phyloP scores from a whole-genome alignment of 2,888 invertebrate genomes.

The Gerris lacustris region DNA sequence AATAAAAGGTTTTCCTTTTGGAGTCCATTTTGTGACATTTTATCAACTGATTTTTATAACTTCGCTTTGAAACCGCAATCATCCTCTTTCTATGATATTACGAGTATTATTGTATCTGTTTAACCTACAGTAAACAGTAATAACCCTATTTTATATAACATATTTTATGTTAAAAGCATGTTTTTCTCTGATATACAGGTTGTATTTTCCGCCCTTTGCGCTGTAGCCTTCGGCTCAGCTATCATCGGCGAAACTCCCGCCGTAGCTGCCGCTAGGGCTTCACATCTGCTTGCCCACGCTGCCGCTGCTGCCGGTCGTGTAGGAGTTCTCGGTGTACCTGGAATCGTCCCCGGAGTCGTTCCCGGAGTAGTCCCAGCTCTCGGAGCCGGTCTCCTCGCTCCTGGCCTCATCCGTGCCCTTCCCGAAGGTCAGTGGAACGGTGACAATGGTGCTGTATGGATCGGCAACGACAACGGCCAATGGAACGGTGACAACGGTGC shows the following conservation, averaged over 20 bases:
- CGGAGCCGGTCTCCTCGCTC: conserved; percentile 8
- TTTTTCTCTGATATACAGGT: neutral
- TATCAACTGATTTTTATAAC: too few species aligned
- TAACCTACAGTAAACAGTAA: too few species aligned
- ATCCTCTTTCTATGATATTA: too few species aligned
- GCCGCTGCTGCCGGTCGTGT: neutral
- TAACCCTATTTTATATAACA: too few species aligned
- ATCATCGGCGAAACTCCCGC: conserved; percentile 49
- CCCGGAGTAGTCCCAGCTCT: neutral
- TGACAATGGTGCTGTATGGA: conserved; percentile 2
- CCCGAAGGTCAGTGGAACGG: conserved; percentile 1
- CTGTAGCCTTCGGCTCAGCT: conserved; percentile 33
- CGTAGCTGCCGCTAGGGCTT: conserved; percentile 47
- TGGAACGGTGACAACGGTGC: conserved; percentile 16
- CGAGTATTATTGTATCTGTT: too few species aligned
- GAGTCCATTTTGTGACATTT: too few species aligned
- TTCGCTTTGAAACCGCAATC: too few species aligned
- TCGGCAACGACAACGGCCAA: conserved; percentile 11
- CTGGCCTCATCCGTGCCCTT: conserved; percentile 8
- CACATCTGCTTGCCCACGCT: conserved; percentile 46
- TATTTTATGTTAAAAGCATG: too few species aligned
- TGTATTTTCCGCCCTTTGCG: neutral
- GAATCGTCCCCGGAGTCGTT: neutral
- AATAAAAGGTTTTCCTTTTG: too few species aligned
- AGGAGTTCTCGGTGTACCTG: neutral